Evolutionary conservation across 2,797 vertebrate genomes (phyloP).

Genomic region (Sebastes trivittatus): DNA sequence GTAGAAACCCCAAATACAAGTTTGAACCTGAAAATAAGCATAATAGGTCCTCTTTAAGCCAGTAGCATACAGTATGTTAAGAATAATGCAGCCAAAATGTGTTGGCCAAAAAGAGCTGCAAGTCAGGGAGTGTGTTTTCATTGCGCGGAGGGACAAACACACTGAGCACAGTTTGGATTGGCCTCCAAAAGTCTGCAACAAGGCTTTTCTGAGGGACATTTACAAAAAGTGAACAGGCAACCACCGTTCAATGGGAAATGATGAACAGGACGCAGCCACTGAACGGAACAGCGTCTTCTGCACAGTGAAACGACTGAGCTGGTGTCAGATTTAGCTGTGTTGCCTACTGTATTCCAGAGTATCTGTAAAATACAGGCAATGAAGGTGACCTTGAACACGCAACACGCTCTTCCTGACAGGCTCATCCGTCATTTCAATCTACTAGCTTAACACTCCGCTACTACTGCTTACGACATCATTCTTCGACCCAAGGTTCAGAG

Average conservation of each 20-base stretch:
- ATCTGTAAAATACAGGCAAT: background rate
- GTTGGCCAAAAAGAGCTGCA: background rate
- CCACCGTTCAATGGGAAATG: background rate
- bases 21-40: no score
- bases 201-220: background rate
- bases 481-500: conserved; percentile 10
- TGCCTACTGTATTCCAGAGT: background rate
- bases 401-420: conserved; percentile 7
- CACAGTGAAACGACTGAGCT: background rate
- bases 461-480: conserved; percentile 1
- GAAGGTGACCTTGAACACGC: conserved; percentile 17
- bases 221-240: background rate
- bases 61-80: background rate
- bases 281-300: background rate
- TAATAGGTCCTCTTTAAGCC: background rate
- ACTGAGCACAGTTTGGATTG: background rate
- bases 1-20: no score
- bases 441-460: background rate
- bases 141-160: background rate
- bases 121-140: background rate
- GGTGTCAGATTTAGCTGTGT: background rate
- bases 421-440: conserved; percentile 39
- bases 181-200: background rate
- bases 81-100: background rate
- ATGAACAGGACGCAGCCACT: background rate